Evolutionary conservation across 1,140 invertebrate species (phyloP).

Genomic region (Homalodisca vitripennis): DNA sequence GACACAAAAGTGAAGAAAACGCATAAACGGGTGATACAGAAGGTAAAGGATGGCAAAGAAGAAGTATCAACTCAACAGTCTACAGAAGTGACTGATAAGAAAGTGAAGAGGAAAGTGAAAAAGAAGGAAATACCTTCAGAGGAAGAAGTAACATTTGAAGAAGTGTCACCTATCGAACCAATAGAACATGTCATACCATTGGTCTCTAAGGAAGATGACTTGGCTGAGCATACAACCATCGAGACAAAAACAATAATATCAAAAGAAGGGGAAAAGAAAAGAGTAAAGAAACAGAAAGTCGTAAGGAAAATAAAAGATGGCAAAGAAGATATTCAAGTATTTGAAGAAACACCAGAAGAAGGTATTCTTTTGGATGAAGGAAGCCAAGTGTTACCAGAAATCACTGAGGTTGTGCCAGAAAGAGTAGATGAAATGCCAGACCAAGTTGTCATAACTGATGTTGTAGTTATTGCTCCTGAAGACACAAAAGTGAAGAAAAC

Average conservation of each 20-base stretch:
- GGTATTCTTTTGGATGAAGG: slow-evolving; percentile 43
- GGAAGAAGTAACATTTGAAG: slow-evolving; percentile 37
- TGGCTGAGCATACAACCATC: slow-evolving; percentile 37
- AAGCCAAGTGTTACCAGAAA: slow-evolving; percentile 39
- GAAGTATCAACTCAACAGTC: slow-evolving; percentile 36
- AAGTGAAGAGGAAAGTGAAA: slow-evolving; percentile 39
- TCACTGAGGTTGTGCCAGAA: slow-evolving; percentile 43
- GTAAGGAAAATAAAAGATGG: slow-evolving; percentile 35
- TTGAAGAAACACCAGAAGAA: slow-evolving; percentile 41
- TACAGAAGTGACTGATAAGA: slow-evolving; percentile 37
- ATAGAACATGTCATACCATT: slow-evolving; percentile 40
- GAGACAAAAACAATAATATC: slow-evolving; percentile 38
- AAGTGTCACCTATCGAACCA: slow-evolving; percentile 39
- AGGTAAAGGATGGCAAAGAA: slow-evolving; percentile 36
- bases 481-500: slow-evolving; percentile 36
- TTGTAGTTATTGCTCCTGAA: slow-evolving; percentile 39
- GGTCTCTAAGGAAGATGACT: neutral
- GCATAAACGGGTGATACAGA: slow-evolving; percentile 30
- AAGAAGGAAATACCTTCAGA: slow-evolving; percentile 31
- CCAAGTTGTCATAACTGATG: slow-evolving; percentile 33
- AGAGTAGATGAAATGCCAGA: slow-evolving; percentile 25
- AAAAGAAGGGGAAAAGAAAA: slow-evolving; percentile 38
- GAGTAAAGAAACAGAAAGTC: slow-evolving; percentile 30
- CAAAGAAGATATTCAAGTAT: slow-evolving; percentile 42
- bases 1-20: slow-evolving; percentile 37